Evolutionary conservation across 2,888 invertebrate genomes (phyloP).

Genomic region (Stenchaetothrips biformis): DNA sequence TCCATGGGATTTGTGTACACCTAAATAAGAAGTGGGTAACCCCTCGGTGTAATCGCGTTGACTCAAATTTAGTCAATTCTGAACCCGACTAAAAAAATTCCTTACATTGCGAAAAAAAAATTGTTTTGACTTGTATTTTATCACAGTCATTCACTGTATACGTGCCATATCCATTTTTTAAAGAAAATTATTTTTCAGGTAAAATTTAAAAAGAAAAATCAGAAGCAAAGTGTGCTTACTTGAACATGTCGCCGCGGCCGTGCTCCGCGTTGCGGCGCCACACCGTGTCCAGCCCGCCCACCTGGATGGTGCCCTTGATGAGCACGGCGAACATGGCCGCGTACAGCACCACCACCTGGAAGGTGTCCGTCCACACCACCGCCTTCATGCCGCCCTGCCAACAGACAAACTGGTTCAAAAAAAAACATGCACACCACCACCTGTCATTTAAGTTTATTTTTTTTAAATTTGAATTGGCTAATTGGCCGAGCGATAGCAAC

Average conservation of each 20-base stretch:
- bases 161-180: no score
- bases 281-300: conserved; percentile 43
- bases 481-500: no score
- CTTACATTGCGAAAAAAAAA: no score
- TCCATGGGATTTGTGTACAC: no score
- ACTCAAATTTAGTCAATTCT: no score
- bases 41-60: no score
- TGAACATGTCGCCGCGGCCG: conserved; percentile 40
- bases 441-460: conserved; percentile 17
- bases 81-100: no score
- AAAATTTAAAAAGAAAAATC: not conserved
- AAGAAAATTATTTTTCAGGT: not conserved
- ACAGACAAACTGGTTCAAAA: no score
- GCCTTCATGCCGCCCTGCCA: conserved; percentile 46
- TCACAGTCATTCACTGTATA: no score
- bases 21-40: no score
- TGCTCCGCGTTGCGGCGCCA: conserved; percentile 41
- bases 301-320: conserved; percentile 44
- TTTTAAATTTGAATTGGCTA: not conserved
- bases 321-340: conserved; percentile 43
- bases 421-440: no score
- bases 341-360: conserved; percentile 46
- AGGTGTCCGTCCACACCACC: conserved; percentile 47
- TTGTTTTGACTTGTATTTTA: no score
- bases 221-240: conserved; percentile 36